These are phyloP conservation scores for Drosophila mimetica DNA, from an alignment of 2,888 invertebrate genomes.

Conservation along the genomic window DNA sequence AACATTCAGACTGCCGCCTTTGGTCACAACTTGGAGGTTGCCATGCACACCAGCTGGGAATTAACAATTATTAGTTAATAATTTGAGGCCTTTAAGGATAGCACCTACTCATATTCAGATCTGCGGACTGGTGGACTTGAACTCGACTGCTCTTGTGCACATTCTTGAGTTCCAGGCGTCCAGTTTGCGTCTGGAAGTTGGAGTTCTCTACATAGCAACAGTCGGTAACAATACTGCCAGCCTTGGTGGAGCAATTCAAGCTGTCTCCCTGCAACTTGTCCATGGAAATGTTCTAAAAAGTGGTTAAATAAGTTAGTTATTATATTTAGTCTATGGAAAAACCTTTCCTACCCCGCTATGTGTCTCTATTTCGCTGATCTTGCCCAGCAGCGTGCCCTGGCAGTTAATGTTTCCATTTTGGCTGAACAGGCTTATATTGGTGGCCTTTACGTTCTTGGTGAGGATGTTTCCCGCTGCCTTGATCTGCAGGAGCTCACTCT, in stretches of 20 bases:
- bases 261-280: slow-evolving; percentile 82
- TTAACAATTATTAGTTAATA: no score
- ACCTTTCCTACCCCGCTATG: slow-evolving; percentile 47
- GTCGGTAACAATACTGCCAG: slow-evolving; percentile 79
- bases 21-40: slow-evolving; percentile 76
- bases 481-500: slow-evolving; percentile 72
- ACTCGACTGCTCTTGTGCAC: slow-evolving; percentile 81
- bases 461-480: slow-evolving; percentile 64
- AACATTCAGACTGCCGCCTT: slow-evolving; percentile 79
- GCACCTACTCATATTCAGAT: slow-evolving; percentile 81
- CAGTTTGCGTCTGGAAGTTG: slow-evolving; percentile 80
- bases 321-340: accelerated
- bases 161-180: slow-evolving; percentile 80
- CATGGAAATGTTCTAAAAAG: slow-evolving; percentile 73
- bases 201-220: slow-evolving; percentile 82
- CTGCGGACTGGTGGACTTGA: slow-evolving; percentile 74
- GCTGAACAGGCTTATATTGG: slow-evolving; percentile 69
- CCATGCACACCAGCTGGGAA: slow-evolving; percentile 82
- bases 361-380: slow-evolving; percentile 69
- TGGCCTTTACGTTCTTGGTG: slow-evolving; percentile 78
- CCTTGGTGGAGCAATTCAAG: slow-evolving; percentile 73
- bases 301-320: background rate
- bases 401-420: slow-evolving; percentile 78
- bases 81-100: background rate
- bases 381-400: slow-evolving; percentile 76